Base-by-base conservation (phyloP, 2,797 vertebrate genomes). In the Aulostomus chinensis region DNA sequence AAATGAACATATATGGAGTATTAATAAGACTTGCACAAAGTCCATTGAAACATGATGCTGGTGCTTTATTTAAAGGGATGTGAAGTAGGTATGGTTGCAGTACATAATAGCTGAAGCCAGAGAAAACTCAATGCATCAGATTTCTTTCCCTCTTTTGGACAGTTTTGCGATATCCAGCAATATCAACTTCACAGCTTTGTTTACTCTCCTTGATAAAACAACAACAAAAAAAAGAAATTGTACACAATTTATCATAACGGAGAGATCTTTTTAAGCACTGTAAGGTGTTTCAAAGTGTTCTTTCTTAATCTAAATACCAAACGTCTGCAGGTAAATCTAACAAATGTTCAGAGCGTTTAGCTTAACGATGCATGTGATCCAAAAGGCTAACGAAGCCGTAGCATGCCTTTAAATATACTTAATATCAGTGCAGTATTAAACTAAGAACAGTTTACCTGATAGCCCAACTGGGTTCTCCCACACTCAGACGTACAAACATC, bases 41-140 rank as follows among this genome's bases (percentile, higher is more conserved):
- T 50, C 35, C 24, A 62, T 61, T 79, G 64, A 80, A 83, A 83
- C 74, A 60, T 73, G 83, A 86, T 87, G 87, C 85, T 90, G 89
- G 87, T 90, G 89, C 83, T 88, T 90, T 89, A 86, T 88, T 89
- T 86, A 86, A 90, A 89, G 87, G 85, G 83, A 80, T 58, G 81
- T 88, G 80, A 82, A 83, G 73, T 86, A 73, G 72, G 76, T 80
- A 83, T 85, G 83, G 77, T 80, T 77, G 84, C 68, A 67, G 53
- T 80, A 81, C 65, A 81, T 60, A 57, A 67, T 18, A 81, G 59
- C 63, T 71, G 57, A 88, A 84, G 75, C 73, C 52, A 74, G 37
- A 77, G 26, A 73, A 58, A 71, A 71, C 47, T 71, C 50, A 25
- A 28, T 52, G 56, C 49, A 69, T 58, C 56, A 64, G 58, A 58